Conservation (phyloP, 2,797 vertebrate genomes). For the Peromyscus eremicus region DNA sequence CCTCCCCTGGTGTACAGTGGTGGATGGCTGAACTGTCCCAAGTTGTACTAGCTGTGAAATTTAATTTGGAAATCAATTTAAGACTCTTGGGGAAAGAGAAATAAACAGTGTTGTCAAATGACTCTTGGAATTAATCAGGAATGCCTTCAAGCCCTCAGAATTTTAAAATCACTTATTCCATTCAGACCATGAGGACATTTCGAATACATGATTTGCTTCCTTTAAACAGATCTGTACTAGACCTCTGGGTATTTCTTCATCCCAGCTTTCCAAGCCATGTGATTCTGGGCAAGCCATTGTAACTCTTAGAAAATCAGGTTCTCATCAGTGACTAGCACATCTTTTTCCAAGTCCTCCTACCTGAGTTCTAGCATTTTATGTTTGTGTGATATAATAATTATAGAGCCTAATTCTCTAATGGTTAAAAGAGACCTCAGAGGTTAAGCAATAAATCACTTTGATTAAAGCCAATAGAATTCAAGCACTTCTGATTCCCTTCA, state of each 20-base stretch:
- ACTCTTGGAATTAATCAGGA: constrained; percentile 33
- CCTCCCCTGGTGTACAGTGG: background rate
- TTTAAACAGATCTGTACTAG: background rate
- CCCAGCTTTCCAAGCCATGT: background rate
- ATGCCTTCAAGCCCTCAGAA: background rate
- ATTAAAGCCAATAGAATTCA: constrained; percentile 30
- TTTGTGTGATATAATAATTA: background rate
- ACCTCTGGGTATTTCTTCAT: background rate
- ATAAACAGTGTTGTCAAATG: constrained; percentile 28
- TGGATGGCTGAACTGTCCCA: constrained; percentile 15
- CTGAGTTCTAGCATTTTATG: constrained; percentile 24
- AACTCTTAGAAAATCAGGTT: background rate
- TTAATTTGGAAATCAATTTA: constrained; percentile 55
- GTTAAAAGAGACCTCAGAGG: background rate
- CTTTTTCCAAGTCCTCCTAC: constrained; percentile 23
- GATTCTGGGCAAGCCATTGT: background rate
- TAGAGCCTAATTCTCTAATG: background rate
- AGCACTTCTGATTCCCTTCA: background rate
- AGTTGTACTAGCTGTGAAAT: constrained; percentile 29
- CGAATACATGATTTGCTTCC: background rate
- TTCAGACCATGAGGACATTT: constrained; percentile 32
- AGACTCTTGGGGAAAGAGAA: constrained; percentile 34
- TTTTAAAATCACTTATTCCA: constrained; percentile 52
- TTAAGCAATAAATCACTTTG: constrained; percentile 22
- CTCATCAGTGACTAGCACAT: background rate